Evolutionary conservation across 1,140 invertebrate species (phyloP).

Genomic region (Ceratina australensis): DNA sequence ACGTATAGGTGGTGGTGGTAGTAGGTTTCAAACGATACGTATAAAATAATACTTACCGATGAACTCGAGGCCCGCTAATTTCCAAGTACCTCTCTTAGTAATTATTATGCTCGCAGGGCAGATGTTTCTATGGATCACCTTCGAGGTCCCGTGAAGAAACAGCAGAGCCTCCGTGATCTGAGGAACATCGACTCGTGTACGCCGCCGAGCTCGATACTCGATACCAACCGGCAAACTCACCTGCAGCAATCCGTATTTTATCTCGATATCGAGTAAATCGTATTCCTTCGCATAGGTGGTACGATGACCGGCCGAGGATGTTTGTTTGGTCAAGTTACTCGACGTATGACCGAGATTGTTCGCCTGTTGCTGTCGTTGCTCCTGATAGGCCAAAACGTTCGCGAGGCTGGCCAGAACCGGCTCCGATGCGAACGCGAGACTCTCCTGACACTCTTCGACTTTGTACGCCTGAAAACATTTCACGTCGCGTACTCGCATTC

Average conservation of each 20-base stretch:
- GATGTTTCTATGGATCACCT: constrained; percentile 94
- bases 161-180: constrained; percentile 96
- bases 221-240: constrained; percentile 77
- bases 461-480: constrained; percentile 49
- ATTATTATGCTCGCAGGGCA: constrained; percentile 96
- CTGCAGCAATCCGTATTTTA: constrained; percentile 95
- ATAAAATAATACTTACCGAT: constrained; percentile 82
- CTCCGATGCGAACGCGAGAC: constrained; percentile 95
- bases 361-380: constrained; percentile 72
- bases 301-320: constrained; percentile 67
- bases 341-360: constrained; percentile 43
- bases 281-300: constrained; percentile 88
- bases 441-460: constrained; percentile 90
- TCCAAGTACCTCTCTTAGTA: constrained; percentile 97
- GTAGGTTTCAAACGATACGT: not conserved
- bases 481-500: constrained; percentile 66
- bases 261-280: constrained; percentile 93
- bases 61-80: constrained; percentile 96
- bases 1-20: no score
- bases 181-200: constrained; percentile 64
- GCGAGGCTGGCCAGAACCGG: constrained; percentile 92
- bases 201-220: not conserved
- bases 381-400: constrained; percentile 90
- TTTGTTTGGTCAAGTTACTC: constrained; percentile 61
- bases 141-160: constrained; percentile 92